Evolutionary conservation across 1,140 invertebrate species (phyloP).

Genomic region (Wiebesia pumilae): DNA sequence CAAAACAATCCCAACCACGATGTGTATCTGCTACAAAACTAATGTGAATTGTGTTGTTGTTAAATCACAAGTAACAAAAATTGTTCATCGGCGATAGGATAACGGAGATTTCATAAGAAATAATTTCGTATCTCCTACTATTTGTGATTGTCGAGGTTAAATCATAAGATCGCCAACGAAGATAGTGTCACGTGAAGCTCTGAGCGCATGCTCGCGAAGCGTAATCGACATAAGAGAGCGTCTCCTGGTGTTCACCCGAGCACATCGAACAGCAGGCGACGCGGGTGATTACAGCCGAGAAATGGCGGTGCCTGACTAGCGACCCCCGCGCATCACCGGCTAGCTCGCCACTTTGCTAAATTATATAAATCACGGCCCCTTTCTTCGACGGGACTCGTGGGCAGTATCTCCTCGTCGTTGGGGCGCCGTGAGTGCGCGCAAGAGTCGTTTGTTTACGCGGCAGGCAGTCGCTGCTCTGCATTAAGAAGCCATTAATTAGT

Average conservation of each 20-base stretch:
- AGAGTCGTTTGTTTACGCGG: constrained; percentile 2
- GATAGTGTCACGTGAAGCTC: not conserved
- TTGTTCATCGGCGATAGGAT: too few species aligned
- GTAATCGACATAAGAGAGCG: constrained; percentile 11
- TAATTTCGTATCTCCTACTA: too few species aligned
- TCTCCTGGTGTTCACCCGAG: not conserved
- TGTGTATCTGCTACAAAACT: too few species aligned
- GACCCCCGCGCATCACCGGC: constrained; percentile 55
- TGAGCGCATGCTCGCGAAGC: not conserved
- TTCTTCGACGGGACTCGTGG: constrained; percentile 43
- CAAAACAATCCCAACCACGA: too few species aligned
- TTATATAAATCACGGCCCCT: constrained; percentile 72
- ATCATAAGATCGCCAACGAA: too few species aligned
- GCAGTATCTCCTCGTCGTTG: not conserved
- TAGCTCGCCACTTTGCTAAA: constrained; percentile 69
- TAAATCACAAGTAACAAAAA: too few species aligned
- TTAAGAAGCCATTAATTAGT: constrained; percentile 68
- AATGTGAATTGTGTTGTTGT: too few species aligned
- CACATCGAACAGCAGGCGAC: not conserved
- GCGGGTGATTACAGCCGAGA: constrained; percentile 54
- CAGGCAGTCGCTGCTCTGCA: not conserved
- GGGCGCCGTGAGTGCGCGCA: not conserved
- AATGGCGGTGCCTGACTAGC: constrained; percentile 59
- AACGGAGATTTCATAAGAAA: too few species aligned
- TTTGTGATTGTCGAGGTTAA: too few species aligned